phyloP scores from a whole-genome alignment of 2,797 vertebrate species.

The Heteromormyrus szaboi region DNA sequence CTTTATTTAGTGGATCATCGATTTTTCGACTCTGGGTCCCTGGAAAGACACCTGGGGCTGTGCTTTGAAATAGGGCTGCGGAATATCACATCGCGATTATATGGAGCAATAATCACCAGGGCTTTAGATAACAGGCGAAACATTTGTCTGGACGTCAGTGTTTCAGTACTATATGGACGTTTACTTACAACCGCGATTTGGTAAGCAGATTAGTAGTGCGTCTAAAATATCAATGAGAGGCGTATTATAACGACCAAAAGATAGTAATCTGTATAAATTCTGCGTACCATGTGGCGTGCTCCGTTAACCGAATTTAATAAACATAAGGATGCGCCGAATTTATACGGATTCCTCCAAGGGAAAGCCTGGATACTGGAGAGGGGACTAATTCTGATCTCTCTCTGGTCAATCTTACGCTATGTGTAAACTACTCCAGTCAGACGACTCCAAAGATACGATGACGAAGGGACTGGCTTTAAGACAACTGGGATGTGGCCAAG shows the following conservation, averaged over 20 bases:
- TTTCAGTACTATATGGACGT: background rate
- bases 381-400: background rate
- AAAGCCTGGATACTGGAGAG: background rate
- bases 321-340: background rate
- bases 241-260: background rate
- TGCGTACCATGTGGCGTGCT: background rate
- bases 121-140: background rate
- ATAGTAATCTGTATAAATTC: background rate
- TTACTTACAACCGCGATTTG: background rate
- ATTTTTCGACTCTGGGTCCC: background rate
- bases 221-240: background rate
- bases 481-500: too few species aligned
- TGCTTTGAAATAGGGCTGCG: background rate
- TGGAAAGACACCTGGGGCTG: background rate
- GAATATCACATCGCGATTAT: background rate
- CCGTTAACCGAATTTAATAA: background rate
- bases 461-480: too few species aligned
- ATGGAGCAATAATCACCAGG: background rate
- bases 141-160: background rate
- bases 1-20: background rate
- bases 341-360: background rate
- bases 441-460: too few species aligned
- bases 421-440: too few species aligned
- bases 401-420: too few species aligned
- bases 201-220: background rate